Evolutionary conservation across 1,140 invertebrate species (phyloP).

Genomic region (Tenebrio molitor): DNA sequence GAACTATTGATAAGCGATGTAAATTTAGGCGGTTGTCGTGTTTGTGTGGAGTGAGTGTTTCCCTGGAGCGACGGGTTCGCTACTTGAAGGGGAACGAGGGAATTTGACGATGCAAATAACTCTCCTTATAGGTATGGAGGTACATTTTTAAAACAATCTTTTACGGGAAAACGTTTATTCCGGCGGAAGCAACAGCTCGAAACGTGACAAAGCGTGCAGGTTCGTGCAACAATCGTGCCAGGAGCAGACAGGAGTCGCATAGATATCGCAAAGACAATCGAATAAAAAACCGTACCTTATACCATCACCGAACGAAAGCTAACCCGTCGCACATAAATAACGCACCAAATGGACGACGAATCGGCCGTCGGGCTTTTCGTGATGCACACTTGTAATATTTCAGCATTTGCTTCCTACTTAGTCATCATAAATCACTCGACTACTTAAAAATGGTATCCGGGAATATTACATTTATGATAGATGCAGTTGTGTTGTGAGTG

Average conservation of each 20-base stretch:
- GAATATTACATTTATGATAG: constrained; percentile 48
- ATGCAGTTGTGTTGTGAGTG: constrained; percentile 39
- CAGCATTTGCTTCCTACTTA: constrained; percentile 48
- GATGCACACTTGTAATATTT: constrained; percentile 46
- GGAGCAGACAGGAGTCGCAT: constrained; percentile 34
- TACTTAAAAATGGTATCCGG: constrained; percentile 48
- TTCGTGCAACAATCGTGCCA: constrained; percentile 38
- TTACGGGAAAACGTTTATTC: constrained; percentile 17
- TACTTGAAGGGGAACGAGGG: background rate
- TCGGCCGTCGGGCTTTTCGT: constrained; percentile 48
- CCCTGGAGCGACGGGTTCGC: background rate
- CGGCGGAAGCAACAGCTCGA: constrained; percentile 27
- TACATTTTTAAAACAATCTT: constrained; percentile 30
- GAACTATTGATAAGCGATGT: too few relatives aligned
- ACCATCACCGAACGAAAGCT: constrained; percentile 30
- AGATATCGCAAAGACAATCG: constrained; percentile 27
- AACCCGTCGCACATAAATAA: constrained; percentile 44
- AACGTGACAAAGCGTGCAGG: constrained; percentile 27
- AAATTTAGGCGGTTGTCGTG: too few relatives aligned
- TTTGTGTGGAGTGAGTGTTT: too few relatives aligned
- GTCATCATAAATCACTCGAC: constrained; percentile 46
- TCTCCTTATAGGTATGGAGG: background rate
- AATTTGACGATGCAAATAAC: constrained; percentile 3
- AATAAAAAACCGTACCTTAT: constrained; percentile 40
- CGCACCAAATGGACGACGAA: constrained; percentile 48